Evolutionary conservation across 2,113 vertebrate species (phyloP), one percentile per base, ranked within the genome.

Genomic region (Nematolebias whitei): DNA sequence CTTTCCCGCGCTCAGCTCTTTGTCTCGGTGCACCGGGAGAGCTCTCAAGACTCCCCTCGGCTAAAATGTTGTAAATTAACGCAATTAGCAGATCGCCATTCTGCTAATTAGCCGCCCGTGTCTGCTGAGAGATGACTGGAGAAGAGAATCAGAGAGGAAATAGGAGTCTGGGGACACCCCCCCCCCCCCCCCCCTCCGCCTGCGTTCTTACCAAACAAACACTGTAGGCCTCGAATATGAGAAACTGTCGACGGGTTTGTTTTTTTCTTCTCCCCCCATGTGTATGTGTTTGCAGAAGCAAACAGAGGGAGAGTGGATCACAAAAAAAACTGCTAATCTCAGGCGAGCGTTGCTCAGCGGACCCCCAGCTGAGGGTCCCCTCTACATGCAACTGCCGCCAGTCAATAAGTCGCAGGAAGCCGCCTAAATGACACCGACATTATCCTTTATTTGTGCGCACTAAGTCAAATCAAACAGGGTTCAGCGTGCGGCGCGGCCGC

Each of bases 21-120:
- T 94, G 92, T 96, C 93, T 94, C 90, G 88, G 84, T 93, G 91
- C 92, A 90, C 90, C 51, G n/a, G 92, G 94, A 93, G 90, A 89
- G 88, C 92, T 90, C 93, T 92, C 92, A 92, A 93, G 93, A 93
- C 94, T 95, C 93, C 95, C 94, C 95, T 95, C 93, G 93, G 95
- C 94, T 95, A 94, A 96, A 97, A 96, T 95, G 95, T 95, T 96
- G 95, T 96, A 96, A 97, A 96, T 96, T 96, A 97, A 96, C 94
- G 94, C 95, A 96, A 97, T 98, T 97, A 97, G 95, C 94, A 93
- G 92, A 95, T 94, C 94, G 93, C 95, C 95, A 94, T 95, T 93
- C 93, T 92, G 93, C 95, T 96, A 98, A 98, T 98, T 98, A 97
- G 95, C 95, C 95, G 93, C 92, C 93, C 92, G 93, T 92, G 93